Evolutionary conservation across 2,888 invertebrate species (phyloP).

Genomic region (Mimachlamys varia): DNA sequence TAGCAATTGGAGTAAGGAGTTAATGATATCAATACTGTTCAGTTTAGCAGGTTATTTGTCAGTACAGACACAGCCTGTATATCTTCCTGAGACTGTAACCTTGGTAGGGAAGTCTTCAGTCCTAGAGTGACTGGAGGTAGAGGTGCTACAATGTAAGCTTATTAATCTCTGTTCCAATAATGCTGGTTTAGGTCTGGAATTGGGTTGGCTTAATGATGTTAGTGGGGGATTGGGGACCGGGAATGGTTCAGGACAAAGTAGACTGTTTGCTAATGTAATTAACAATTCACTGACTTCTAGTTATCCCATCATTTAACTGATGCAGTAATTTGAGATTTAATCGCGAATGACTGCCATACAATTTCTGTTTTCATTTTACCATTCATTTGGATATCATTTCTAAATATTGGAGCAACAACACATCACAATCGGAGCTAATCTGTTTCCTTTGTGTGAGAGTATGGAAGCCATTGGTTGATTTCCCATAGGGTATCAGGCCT

Average conservation of each 20-base stretch:
- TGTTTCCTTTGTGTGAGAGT: constrained; percentile 19
- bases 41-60: too few species aligned
- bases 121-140: neutral
- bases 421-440: constrained; percentile 23
- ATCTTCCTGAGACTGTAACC: too few species aligned
- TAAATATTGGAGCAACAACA: neutral
- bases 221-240: neutral
- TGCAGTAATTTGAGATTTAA: neutral
- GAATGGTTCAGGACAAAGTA: neutral
- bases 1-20: neutral
- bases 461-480: constrained; percentile 28
- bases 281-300: neutral
- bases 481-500: constrained; percentile 9
- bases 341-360: neutral
- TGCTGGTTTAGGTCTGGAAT: neutral
- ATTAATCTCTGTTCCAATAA: neutral
- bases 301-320: neutral
- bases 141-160: neutral
- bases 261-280: constrained; percentile 19
- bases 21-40: neutral
- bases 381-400: constrained; percentile 23
- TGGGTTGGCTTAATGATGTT: neutral
- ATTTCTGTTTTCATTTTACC: neutral
- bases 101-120: too few species aligned
- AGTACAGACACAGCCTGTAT: too few species aligned